Evolutionary conservation across 2,113 vertebrate species (phyloP), one percentile per base, ranked within the genome.

Genomic region (Oenanthe oenanthe): DNA sequence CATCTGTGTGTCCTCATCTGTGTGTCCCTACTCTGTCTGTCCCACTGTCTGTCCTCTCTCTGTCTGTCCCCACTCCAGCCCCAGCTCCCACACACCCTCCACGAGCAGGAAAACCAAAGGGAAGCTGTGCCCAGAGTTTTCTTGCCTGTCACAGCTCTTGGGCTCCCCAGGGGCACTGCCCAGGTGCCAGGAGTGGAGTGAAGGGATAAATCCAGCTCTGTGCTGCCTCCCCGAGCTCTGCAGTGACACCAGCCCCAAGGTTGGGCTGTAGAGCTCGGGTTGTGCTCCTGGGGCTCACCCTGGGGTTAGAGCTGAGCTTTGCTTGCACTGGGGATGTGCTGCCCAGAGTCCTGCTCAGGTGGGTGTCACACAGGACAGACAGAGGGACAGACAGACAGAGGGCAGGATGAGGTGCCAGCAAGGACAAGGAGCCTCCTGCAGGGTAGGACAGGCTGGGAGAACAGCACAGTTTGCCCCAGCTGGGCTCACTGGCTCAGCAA

Each of bases 61-160:
- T 42, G 15, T 42, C 15, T 42, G 42, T 19, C 43, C 43, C 4
- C 43, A 20, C 86, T 29, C 5, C 68, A 67, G 29, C 40, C n/a
- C 45, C 54, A 17, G 62, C 61, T 31, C 65, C 1, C 7, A 40
- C 19, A 34, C 40, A 68, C 65, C 36, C 66, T 29, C 60, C 42
- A 12, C 0, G 0, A 34, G 67, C 20, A 53, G 22, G 17, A 9
- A 31, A 26, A 7, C 12, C n/a, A 45, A 32, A 53, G 10, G 15
- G 31, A 25, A 72, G 42, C 15, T 48, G 13, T 63, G 82, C 61
- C 42, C 36, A 38, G 13, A 19, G 32, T 36, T 73, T 47, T 74
- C 56, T 31, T 62, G 58, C 45, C 81, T 83, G 65, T 45, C 62
- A 40, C 25, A 10, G 62, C 79, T 74, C 71, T 26, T n/a, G 5